Conservation (phyloP, 2,113 vertebrate species). For the Platanista minor region DNA sequence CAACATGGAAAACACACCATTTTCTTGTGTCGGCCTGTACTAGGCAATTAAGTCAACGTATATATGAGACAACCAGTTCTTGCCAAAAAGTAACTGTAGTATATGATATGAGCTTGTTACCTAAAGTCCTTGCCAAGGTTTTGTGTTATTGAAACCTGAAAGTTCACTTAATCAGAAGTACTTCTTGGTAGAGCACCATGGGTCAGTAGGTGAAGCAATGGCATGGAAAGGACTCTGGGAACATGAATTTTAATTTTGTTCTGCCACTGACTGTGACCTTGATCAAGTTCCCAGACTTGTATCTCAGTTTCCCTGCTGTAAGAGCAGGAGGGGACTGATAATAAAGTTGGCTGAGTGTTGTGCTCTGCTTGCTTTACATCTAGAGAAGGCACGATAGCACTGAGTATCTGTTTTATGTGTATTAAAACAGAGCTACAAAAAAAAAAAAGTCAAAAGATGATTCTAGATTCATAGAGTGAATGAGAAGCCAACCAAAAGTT, state of each 20-base stretch:
- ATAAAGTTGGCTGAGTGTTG: neutral
- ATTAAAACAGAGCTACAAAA: neutral
- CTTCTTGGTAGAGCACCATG: conserved; percentile 69
- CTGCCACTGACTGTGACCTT: conserved; percentile 68
- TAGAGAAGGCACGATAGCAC: neutral
- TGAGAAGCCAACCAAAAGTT: neutral
- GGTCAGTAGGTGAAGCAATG: conserved; percentile 73
- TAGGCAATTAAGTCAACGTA: neutral
- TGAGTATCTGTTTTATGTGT: neutral
- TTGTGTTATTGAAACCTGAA: conserved; percentile 72
- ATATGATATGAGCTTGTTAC: conserved; percentile 24
- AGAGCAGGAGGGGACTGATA: neutral
- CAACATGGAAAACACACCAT: neutral
- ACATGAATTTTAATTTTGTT: conserved; percentile 77
- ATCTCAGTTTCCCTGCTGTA: conserved; percentile 72
- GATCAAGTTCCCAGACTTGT: conserved; percentile 45
- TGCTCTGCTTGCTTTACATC: neutral
- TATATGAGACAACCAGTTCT: neutral
- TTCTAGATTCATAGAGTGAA: neutral
- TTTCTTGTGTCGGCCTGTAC: neutral
- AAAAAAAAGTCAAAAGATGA: neutral
- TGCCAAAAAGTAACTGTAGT: neutral
- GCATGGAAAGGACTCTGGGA: conserved; percentile 72
- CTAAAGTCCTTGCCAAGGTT: conserved; percentile 64
- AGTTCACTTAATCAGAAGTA: conserved; percentile 69